These are phyloP conservation scores for Apogon talboti DNA, from an alignment of 2,797 vertebrate species.

Conservation along the genomic window DNA sequence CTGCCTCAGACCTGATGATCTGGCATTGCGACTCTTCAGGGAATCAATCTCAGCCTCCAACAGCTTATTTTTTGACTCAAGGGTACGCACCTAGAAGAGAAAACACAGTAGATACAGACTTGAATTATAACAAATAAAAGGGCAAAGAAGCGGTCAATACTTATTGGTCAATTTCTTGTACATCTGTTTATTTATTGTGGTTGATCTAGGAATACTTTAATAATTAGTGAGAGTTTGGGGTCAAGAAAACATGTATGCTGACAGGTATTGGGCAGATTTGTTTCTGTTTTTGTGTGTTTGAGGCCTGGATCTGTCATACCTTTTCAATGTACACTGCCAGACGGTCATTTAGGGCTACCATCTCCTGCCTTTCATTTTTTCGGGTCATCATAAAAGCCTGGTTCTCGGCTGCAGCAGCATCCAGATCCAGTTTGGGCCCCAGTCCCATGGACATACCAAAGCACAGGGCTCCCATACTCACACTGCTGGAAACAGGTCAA, in stretches of 20 bases:
- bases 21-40: slow-evolving; percentile 66
- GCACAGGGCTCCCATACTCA: slow-evolving; percentile 74
- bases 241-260: not conserved
- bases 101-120: not conserved
- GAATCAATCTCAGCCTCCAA: slow-evolving; percentile 76
- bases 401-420: slow-evolving; percentile 81
- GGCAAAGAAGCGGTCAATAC: not conserved
- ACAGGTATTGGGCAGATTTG: not conserved
- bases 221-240: not conserved
- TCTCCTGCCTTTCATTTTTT: slow-evolving; percentile 78
- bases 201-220: not conserved
- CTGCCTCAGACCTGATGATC: slow-evolving; percentile 73
- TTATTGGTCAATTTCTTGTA: not conserved
- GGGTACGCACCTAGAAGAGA: slow-evolving; percentile 74
- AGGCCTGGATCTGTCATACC: slow-evolving; percentile 48
- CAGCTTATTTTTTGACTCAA: slow-evolving; percentile 77
- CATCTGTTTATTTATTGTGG: not conserved
- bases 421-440: slow-evolving; percentile 73
- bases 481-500: slow-evolving; percentile 56
- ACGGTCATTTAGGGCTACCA: slow-evolving; percentile 84
- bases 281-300: not conserved
- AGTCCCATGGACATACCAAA: slow-evolving; percentile 65
- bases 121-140: not conserved
- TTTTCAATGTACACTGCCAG: slow-evolving; percentile 83
- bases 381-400: slow-evolving; percentile 77